Base-by-base conservation (phyloP, 2,797 vertebrate species). In the Heteromormyrus szaboi region DNA sequence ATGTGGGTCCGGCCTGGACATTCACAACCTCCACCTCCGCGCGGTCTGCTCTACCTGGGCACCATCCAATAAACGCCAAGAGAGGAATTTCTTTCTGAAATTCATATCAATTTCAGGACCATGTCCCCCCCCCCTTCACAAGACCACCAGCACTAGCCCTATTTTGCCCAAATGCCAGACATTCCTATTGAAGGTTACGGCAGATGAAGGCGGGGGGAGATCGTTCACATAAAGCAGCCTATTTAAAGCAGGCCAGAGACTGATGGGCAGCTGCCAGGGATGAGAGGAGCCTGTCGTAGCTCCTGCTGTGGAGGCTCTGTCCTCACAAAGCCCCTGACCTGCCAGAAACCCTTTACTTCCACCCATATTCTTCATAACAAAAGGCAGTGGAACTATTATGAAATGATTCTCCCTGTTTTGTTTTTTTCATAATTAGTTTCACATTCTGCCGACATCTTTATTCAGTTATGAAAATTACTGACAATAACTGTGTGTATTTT, bases 131-230 rank as follows among this genome's bases (percentile, higher is more conserved):
- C 48, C 44, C 37, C 50, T 2, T 81, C 44, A 19, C 54, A 12
- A 48, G 41, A 79, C 33, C 37, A 81, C 84, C 87, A 54, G 88
- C 53, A 85, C 90, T 68, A 89, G 81, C 51, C 87, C 76, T 87
- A 90, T 89, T 79, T 86, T 87, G 48, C 59, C n/a, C 25, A 89
- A 93, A 94, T 95, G 92, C 96, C 95, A 93, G 90, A 92, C 94
- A 95, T 96, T 95, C 95, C 94, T 94, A 91, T 93, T 93, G 93
- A 95, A 94, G 94, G 94, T 95, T 95, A 95, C 90, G 93, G 90
- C 92, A 94, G 93, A 93, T 93, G 94, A 95, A 94, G 92, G 92
- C 94, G 91, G 90, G 91, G 89, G 8, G 93, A 92, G 90, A 93
- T 93, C 92, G 94, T 93, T 91, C 92, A 92, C 91, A 95, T 92